A percentile compares a stretch with the other conserved stretches of the same genome.
Evolutionary conservation across 2,888 invertebrate genomes (phyloP).

Genomic region (Geotrupes spiniger): DNA sequence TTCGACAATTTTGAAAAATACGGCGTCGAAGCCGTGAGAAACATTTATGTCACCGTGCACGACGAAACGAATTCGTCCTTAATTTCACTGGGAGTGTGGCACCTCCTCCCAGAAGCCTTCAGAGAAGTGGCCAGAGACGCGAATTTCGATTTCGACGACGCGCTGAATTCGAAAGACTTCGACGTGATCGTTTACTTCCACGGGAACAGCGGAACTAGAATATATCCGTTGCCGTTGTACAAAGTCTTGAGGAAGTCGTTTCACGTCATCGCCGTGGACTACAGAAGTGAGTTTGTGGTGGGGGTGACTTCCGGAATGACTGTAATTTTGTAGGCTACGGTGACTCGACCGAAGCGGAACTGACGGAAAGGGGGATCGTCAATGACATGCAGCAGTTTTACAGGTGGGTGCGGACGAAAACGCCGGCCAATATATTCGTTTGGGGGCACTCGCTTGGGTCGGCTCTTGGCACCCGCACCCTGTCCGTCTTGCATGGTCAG

Average conservation of each 20-base stretch:
- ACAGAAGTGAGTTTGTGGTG: slow-evolving; percentile 38
- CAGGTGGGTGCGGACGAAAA: slow-evolving; percentile 35
- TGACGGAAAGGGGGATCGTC: slow-evolving; percentile 41
- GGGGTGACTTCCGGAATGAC: background rate
- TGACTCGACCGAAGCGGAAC: slow-evolving; percentile 38
- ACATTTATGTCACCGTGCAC: slow-evolving; percentile 60
- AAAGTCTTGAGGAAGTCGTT: slow-evolving; percentile 61
- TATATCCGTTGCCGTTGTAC: slow-evolving; percentile 62
- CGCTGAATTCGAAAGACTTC: slow-evolving; percentile 51
- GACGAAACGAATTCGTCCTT: slow-evolving; percentile 33
- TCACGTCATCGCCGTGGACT: slow-evolving; percentile 47
- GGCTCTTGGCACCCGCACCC: slow-evolving; percentile 39
- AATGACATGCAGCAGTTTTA: slow-evolving; percentile 42
- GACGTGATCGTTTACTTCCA: slow-evolving; percentile 46
- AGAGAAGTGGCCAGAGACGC: slow-evolving; percentile 46
- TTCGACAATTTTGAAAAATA: slow-evolving; percentile 41
- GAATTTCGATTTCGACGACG: slow-evolving; percentile 53
- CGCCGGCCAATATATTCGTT: slow-evolving; percentile 40
- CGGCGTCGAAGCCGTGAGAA: slow-evolving; percentile 59
- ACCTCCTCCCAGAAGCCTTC: slow-evolving; percentile 68
- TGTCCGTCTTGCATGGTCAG: slow-evolving; percentile 35
- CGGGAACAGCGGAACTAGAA: slow-evolving; percentile 45
- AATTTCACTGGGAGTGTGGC: slow-evolving; percentile 66
- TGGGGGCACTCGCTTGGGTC: slow-evolving; percentile 47
- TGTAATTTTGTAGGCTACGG: slow-evolving; percentile 38